Base-by-base conservation (phyloP, 2,888 invertebrate species). In the Melanostoma mellinum region DNA sequence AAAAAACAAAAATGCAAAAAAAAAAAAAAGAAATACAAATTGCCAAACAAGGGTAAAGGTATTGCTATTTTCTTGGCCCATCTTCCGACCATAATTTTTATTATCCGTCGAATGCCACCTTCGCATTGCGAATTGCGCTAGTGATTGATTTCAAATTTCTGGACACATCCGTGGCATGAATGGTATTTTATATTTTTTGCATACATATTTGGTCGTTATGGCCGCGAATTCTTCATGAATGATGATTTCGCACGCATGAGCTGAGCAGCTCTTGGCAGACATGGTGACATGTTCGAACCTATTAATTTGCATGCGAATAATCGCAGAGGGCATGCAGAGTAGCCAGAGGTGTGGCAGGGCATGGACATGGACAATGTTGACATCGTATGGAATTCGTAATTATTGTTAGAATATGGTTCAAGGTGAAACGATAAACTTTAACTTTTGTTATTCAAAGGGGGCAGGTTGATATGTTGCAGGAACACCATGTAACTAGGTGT, bases 341-440 rank as follows among this genome's bases (percentile, higher is more conserved):
- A 30, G 58, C n/a, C 6, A 6, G 65, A 44, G 46, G 33, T 38
- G 20, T 33, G 53, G 36, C 60, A 67, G 71, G 80, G 75, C 80
- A 58, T 48, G 58, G 69, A 38, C 58, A 50, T 60, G 69, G 53
- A 67, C 73, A 55, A 65, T 78, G 84, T 85, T 85, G 84, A 85
- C 84, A 79, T 85, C 79, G 79, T 71, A 75, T 85, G 74, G 84
- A 75, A 85, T 85, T 75, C 36, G 67, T 79, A 85, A 85, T 85
- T 75, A 79, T 79, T 60, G 71, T 55, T 72, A 75, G 79, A 85
- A 85, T 86, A 85, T 86, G 79, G 86, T 86, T 86, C 86, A 86
- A 86, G 86, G 86, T 86, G 77, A 86, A 78, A 72, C 84, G 72
- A 73, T 85, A 85, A 80, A 85, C 80, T 85, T 79, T 60, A 75